Evolutionary conservation across 2,888 invertebrate genomes (phyloP).

Genomic region (Drosophila yooni): DNA sequence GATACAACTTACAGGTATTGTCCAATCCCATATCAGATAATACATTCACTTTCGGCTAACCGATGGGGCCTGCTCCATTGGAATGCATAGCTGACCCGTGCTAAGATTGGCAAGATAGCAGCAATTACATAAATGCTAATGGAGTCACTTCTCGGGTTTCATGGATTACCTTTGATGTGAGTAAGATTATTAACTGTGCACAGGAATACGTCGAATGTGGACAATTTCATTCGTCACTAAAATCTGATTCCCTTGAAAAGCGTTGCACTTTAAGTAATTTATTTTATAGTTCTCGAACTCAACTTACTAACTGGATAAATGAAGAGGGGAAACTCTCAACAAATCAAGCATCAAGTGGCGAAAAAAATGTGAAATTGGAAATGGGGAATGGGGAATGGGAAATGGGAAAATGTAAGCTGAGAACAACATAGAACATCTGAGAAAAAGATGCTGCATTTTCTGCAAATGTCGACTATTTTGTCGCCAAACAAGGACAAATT

Average conservation of each 20-base stretch:
- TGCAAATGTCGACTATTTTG: constrained; percentile 62
- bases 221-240: neutral
- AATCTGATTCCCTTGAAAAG: neutral
- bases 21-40: neutral
- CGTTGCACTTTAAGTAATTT: neutral
- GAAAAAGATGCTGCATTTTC: constrained; percentile 46
- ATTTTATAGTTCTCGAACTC: constrained; percentile 12
- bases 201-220: neutral
- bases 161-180: neutral
- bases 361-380: neutral
- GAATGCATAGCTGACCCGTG: neutral
- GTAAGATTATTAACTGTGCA: neutral
- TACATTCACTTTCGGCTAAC: neutral
- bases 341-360: constrained; percentile 46
- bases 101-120: neutral
- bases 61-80: neutral
- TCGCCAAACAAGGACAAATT: constrained; percentile 67
- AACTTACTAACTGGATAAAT: neutral
- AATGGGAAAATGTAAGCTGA: constrained; percentile 26
- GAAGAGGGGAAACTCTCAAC: constrained; percentile 4
- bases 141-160: neutral
- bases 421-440: constrained; percentile 7
- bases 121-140: neutral
- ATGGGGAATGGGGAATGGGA: neutral
- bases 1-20: neutral